Conservation (phyloP, 2,888 invertebrate species). For the Ferrisia virgata region DNA sequence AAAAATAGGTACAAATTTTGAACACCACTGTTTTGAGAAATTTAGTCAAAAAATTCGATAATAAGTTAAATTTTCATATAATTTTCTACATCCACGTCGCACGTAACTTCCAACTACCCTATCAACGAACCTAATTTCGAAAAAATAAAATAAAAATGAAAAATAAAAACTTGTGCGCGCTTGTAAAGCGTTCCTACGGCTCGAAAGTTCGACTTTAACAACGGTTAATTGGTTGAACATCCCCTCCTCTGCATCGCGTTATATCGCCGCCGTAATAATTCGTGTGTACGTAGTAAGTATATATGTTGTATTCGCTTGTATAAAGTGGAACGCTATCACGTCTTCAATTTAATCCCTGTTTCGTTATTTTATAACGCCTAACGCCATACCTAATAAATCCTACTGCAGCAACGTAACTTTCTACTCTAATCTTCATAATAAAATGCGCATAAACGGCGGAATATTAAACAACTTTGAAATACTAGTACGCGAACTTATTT, state of each 20-base stretch:
- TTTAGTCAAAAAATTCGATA: too few species aligned
- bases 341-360: constrained; percentile 32
- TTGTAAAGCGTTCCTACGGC: neutral
- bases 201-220: constrained; percentile 24
- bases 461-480: constrained; percentile 32
- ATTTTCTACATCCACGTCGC: neutral
- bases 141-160: neutral
- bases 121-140: neutral
- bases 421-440: constrained; percentile 32
- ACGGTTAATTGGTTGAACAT: constrained; percentile 26
- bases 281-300: too few species aligned
- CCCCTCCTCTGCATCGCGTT: neutral
- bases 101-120: neutral
- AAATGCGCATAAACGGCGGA: constrained; percentile 20
- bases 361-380: constrained; percentile 33
- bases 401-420: constrained; percentile 8
- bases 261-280: constrained; percentile 2
- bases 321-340: constrained; percentile 31
- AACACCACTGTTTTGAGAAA: too few species aligned
- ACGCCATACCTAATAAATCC: constrained; percentile 33
- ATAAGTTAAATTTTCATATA: too few species aligned
- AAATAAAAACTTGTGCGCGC: neutral
- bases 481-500: constrained; percentile 27
- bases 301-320: neutral
- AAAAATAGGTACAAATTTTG: too few species aligned